Percentiles rank a stretch among this genome's conserved stretches.
Conservation (phyloP, 2,113 vertebrate genomes). For the Brachyhypopomus occidentalis region DNA sequence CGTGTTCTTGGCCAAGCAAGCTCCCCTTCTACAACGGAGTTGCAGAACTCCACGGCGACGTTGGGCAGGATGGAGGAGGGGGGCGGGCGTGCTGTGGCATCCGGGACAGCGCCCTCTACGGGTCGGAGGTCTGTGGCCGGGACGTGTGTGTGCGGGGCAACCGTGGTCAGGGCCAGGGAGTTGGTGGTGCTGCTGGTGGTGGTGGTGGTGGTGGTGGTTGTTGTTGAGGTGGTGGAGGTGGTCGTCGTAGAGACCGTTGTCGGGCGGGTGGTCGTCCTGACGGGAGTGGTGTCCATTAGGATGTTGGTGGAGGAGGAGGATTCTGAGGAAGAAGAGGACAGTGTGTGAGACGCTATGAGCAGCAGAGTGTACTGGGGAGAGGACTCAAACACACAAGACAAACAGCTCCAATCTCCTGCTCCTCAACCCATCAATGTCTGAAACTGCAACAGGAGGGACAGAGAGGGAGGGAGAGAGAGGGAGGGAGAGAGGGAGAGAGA, state of each 20-base stretch:
- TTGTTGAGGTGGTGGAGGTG: constrained; percentile 63
- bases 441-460: not conserved
- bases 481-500: not conserved
- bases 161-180: constrained; percentile 62
- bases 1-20: constrained; percentile 92
- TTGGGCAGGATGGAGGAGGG: constrained; percentile 85
- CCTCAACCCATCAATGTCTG: not conserved
- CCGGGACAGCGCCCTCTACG: constrained; percentile 64
- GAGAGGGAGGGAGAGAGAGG: not conserved
- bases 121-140: constrained; percentile 67
- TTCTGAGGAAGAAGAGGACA: constrained; percentile 68
- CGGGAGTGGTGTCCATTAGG: constrained; percentile 69
- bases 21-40: constrained; percentile 82
- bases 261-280: constrained; percentile 67
- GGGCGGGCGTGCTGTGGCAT: constrained; percentile 66
- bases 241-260: constrained; percentile 65
- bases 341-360: not conserved
- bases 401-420: not conserved
- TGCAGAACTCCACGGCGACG: constrained; percentile 82
- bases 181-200: constrained; percentile 71
- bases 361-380: too few species aligned
- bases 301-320: constrained; percentile 81
- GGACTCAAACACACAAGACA: not conserved
- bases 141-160: constrained; percentile 76
- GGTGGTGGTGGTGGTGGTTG: constrained; percentile 65